Base-by-base conservation (phyloP, 2,888 invertebrate species). In the Agrotis segetum region DNA sequence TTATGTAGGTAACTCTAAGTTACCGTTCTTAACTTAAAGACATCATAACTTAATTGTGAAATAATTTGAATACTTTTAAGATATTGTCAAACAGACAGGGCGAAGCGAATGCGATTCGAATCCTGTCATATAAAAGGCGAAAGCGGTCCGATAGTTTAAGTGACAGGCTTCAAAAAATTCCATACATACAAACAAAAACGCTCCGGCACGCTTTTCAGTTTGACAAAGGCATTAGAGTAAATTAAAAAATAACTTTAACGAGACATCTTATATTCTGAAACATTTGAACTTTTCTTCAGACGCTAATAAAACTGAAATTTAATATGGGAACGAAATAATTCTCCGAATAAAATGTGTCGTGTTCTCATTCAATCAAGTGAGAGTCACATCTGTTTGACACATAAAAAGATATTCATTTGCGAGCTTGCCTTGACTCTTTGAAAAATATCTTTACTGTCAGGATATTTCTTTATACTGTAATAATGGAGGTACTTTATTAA, bases 381-480 rank as follows among this genome's bases (percentile, higher is more conserved):
- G 62, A 63, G 68, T 47, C 61, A 56, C 81, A 77, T 77, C 77
- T 77, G 77, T 76, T 52, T 49, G 67, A 77, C 52, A 76, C 60
- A 61, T 69, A 64, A 81, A 61, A 80, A 50, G 40, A 64, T 63
- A 74, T 74, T 79, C 56, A 79, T 79, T 79, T 79, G 62, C 79
- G 67, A 74, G 19, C 52, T 21, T 11, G 24, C 50, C 55, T 65
- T 67, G 21, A 61, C 46, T 74, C 59, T 47, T 73, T 59, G 49
- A 59, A 63, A 67, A 67, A 74, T 79, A 66, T 76, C 61, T 73
- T 73, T 79, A 59, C 44, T 16, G 49, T 60, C 44, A 40, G 19
- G 24, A 72, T 52, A 56, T 62, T 60, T 61, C 50, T 71, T 19
- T 58, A 72, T 24, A 21, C 29, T 59, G n/a, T 24, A n/a, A 17